These are phyloP conservation scores for Pseudanteris insignis DNA, from an alignment of 2,888 invertebrate genomes.

Conservation along the genomic window DNA sequence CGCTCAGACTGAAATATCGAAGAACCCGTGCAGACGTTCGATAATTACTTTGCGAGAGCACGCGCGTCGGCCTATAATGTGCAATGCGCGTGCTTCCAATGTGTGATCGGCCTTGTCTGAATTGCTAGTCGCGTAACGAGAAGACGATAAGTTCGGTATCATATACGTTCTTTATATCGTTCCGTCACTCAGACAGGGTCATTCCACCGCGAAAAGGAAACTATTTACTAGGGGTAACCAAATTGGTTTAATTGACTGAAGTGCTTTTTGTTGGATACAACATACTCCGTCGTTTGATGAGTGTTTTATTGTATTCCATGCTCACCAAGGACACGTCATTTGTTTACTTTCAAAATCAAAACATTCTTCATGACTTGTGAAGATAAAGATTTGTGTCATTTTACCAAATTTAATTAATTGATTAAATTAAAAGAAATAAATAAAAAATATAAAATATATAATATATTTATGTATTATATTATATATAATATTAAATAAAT, in stretches of 20 bases:
- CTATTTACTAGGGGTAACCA: conserved; percentile 42
- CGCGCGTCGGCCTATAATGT: conserved; percentile 19
- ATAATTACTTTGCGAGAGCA: conserved; percentile 32
- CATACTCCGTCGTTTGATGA: conserved; percentile 31
- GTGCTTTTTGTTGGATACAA: conserved; percentile 45
- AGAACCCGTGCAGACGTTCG: conserved; percentile 11
- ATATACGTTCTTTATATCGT: conserved; percentile 15
- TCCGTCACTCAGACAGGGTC: conserved; percentile 30
- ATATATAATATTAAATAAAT: no score
- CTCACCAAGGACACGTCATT: no score
- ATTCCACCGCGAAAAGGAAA: conserved; percentile 43
- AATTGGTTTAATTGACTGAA: conserved; percentile 54
- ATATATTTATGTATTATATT: no score
- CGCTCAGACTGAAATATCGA: conserved; percentile 7
- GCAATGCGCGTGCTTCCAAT: conserved; percentile 34
- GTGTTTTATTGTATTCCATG: conserved; percentile 16
- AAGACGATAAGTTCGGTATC: conserved; percentile 26
- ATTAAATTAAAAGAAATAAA: no score
- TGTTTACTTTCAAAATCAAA: no score
- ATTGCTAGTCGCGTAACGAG: conserved; percentile 31
- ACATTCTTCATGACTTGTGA: no score
- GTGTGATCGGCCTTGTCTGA: conserved; percentile 32
- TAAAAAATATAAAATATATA: no score
- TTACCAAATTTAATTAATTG: no score
- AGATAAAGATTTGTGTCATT: no score